A percentile compares a stretch with the other conserved stretches of the same genome.
phyloP scores from a whole-genome alignment of 1,140 invertebrate species.

The Philotrypesis tridentata region DNA sequence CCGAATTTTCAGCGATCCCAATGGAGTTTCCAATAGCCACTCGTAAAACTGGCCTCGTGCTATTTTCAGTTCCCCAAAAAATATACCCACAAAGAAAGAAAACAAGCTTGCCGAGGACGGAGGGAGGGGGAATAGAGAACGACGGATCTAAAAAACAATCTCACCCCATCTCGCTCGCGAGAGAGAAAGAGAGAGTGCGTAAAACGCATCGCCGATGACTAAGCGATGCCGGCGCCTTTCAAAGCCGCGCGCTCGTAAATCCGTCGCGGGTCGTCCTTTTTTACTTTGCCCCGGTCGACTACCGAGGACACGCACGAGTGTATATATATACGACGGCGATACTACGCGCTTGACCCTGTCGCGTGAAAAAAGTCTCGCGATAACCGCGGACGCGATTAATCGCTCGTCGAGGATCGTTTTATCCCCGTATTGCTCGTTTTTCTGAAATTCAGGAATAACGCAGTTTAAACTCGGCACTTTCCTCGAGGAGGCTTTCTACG shows the following conservation, averaged over 20 bases:
- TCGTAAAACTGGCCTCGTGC: no score
- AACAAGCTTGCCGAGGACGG: neutral
- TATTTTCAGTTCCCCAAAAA: neutral
- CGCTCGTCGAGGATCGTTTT: neutral
- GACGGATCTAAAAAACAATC: neutral
- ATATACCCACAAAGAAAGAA: neutral
- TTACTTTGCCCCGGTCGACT: conserved; percentile 38
- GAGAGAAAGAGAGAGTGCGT: neutral
- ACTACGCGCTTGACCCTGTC: conserved; percentile 43
- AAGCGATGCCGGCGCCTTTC: neutral
- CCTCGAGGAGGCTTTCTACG: neutral
- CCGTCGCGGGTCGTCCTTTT: neutral
- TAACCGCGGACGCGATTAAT: neutral
- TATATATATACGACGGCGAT: no score
- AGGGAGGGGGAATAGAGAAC: no score
- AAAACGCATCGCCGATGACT: neutral
- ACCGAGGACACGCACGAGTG: conserved; percentile 49
- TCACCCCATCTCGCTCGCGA: no score
- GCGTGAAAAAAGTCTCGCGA: neutral
- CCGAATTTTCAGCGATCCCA: neutral
- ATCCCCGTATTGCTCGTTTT: conserved; percentile 16
- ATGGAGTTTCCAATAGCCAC: no score
- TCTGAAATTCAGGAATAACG: neutral
- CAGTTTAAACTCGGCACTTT: neutral
- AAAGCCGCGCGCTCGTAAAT: conserved; percentile 17